Percentiles rank a stretch among this genome's conserved stretches.
phyloP scores from a whole-genome alignment of 2,113 vertebrate genomes.

The Castor canadensis region DNA sequence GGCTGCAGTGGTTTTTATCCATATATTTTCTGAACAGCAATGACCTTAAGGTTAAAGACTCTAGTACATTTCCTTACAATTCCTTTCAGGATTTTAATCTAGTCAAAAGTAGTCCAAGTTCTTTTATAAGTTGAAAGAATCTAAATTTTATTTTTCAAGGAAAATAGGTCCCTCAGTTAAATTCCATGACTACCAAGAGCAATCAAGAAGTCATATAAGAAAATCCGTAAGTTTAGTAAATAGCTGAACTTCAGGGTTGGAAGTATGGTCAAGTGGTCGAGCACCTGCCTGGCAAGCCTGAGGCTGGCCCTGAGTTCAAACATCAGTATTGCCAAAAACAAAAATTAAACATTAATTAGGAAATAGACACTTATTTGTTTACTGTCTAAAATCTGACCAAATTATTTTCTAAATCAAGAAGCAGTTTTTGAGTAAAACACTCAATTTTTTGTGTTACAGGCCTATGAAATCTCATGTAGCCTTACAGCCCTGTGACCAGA shows the following conservation, averaged over 20 bases:
- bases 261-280: no score
- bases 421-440: neutral
- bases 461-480: neutral
- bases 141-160: neutral
- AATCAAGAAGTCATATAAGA: neutral
- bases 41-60: neutral
- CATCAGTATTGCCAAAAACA: no score
- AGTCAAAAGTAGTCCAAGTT: neutral
- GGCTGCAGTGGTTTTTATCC: neutral
- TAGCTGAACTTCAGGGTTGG: no score
- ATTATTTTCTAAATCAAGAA: slow-evolving; percentile 22
- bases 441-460: neutral
- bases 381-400: neutral
- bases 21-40: neutral
- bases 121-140: neutral
- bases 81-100: slow-evolving; percentile 10
- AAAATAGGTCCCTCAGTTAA: neutral
- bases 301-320: no score
- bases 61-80: neutral
- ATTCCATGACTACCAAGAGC: neutral
- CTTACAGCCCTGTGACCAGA: neutral
- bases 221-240: no score
- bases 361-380: slow-evolving; percentile 7
- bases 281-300: no score
- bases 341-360: neutral